Conservation (phyloP, 2,888 invertebrate species). For the Mythimna vitellina region DNA sequence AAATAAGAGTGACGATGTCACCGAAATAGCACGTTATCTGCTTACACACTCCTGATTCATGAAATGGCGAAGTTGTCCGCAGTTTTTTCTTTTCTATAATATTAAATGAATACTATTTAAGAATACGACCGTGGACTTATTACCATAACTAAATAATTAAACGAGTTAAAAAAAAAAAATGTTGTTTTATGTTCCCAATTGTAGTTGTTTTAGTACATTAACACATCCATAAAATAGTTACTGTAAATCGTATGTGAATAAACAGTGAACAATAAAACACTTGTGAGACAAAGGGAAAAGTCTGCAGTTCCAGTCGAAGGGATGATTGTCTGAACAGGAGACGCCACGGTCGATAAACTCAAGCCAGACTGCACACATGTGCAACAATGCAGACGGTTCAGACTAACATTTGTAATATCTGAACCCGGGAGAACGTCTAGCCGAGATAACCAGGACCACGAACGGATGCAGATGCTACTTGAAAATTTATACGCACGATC, state of each 20-base stretch:
- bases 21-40: constrained; percentile 56
- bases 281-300: constrained; percentile 32
- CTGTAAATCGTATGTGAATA: background rate
- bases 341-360: constrained; percentile 86
- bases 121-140: constrained; percentile 16
- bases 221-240: background rate
- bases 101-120: constrained; percentile 22
- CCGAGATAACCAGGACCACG: constrained; percentile 48
- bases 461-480: constrained; percentile 41
- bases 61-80: constrained; percentile 22
- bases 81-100: background rate
- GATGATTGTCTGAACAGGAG: constrained; percentile 68
- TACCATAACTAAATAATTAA: constrained; percentile 3
- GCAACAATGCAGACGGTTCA: constrained; percentile 76
- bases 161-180: constrained; percentile 16
- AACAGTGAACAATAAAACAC: constrained; percentile 34
- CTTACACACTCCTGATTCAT: constrained; percentile 39
- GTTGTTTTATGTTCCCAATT: background rate
- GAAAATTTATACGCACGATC: constrained; percentile 23
- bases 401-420: constrained; percentile 68
- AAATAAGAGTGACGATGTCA: constrained; percentile 60
- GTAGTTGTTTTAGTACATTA: constrained; percentile 12
- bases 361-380: constrained; percentile 73
- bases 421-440: constrained; percentile 66
- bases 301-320: constrained; percentile 55